phyloP scores from a whole-genome alignment of 2,888 invertebrate genomes.

The Eupeodes luniger region DNA sequence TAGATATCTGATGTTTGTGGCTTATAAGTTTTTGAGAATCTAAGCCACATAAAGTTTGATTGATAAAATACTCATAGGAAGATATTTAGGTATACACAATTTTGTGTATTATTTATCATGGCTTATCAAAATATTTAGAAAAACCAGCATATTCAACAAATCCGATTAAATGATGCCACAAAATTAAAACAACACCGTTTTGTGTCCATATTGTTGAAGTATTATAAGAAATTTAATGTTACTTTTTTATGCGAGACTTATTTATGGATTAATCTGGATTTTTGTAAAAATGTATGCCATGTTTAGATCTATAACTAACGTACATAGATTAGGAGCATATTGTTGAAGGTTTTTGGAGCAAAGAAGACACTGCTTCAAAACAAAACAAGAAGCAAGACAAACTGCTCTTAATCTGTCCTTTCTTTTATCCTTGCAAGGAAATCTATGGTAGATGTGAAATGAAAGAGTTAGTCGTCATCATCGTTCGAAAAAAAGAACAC shows the following conservation, averaged over 20 bases:
- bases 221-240: no score
- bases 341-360: neutral
- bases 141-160: no score
- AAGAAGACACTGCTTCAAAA: neutral
- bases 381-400: neutral
- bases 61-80: neutral
- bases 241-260: no score
- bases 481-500: neutral
- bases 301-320: no score
- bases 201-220: no score
- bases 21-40: neutral
- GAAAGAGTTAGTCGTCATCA: neutral
- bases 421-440: neutral
- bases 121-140: neutral
- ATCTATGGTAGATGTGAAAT: neutral
- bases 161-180: no score
- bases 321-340: neutral
- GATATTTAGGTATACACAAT: neutral
- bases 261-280: no score
- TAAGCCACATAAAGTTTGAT: neutral
- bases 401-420: neutral
- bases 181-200: no score
- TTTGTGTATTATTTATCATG: neutral
- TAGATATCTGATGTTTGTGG: conserved; percentile 7
- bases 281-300: no score